Evolutionary conservation across 2,113 vertebrate genomes (phyloP).

Genomic region (Hippoglossus stenolepis): DNA sequence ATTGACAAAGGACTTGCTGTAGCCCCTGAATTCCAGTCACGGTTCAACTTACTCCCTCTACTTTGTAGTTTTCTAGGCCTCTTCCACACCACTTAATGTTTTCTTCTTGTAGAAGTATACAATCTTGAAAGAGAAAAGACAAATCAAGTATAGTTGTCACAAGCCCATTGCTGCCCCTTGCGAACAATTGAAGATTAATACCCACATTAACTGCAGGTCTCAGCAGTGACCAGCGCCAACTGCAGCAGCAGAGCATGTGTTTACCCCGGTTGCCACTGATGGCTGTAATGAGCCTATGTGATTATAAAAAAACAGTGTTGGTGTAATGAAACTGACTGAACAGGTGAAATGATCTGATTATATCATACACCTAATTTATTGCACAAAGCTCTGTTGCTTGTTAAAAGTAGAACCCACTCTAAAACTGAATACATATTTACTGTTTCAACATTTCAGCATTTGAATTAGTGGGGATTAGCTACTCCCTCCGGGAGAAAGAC

Average conservation of each 20-base stretch:
- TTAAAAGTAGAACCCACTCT: slow-evolving; percentile 12
- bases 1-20: too few species aligned
- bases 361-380: neutral
- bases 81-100: neutral
- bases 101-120: neutral
- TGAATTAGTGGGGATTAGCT: neutral
- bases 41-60: neutral
- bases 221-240: neutral
- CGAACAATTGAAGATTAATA: too few species aligned
- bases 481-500: neutral
- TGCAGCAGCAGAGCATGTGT: neutral
- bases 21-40: too few species aligned
- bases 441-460: neutral
- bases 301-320: neutral
- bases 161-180: neutral
- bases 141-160: too few species aligned
- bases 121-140: neutral
- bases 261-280: neutral
- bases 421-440: neutral
- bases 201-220: neutral
- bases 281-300: neutral
- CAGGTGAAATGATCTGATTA: neutral
- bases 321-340: neutral
- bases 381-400: neutral
- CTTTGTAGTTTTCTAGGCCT: neutral